A percentile compares a stretch with the other conserved stretches of the same genome.
phyloP scores from a whole-genome alignment of 2,797 vertebrate species.

The Amblyraja radiata region DNA sequence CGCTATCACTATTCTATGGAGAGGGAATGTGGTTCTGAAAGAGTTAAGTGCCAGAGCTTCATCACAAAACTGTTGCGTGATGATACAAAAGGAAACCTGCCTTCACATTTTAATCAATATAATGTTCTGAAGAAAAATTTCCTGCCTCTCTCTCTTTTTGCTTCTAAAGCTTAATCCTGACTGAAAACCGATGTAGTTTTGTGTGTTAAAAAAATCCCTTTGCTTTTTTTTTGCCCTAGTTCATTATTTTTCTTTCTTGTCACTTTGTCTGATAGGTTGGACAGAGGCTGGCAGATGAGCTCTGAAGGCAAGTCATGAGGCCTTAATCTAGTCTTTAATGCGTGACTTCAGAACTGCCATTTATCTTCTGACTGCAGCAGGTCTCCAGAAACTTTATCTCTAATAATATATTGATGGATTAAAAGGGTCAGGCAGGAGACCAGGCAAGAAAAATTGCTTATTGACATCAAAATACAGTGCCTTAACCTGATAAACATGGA shows the following conservation, averaged over 20 bases:
- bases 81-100: constrained; percentile 29
- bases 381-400: constrained; percentile 99
- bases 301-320: constrained; percentile 99
- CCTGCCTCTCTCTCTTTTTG: constrained; percentile 64
- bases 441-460: constrained; percentile 99
- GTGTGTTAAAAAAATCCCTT: constrained; percentile 75
- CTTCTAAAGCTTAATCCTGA: constrained; percentile 80
- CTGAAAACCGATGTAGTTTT: constrained; percentile 84
- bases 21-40: background rate
- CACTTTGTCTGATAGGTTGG: constrained; percentile 99
- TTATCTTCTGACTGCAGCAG: constrained; percentile 99
- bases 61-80: constrained; percentile 30
- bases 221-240: constrained; percentile 95
- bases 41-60: constrained; percentile 1
- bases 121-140: constrained; percentile 37
- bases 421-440: constrained; percentile 99
- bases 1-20: background rate
- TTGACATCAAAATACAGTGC: constrained; percentile 99
- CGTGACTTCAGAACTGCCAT: constrained; percentile 99
- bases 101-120: constrained; percentile 36
- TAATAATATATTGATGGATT: constrained; percentile 99
- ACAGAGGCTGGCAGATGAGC: constrained; percentile 99
- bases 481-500: constrained; percentile 99
- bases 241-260: constrained; percentile 99
- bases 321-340: constrained; percentile 99